Conservation (phyloP, 2,113 vertebrate genomes). For the Hippolais icterina region DNA sequence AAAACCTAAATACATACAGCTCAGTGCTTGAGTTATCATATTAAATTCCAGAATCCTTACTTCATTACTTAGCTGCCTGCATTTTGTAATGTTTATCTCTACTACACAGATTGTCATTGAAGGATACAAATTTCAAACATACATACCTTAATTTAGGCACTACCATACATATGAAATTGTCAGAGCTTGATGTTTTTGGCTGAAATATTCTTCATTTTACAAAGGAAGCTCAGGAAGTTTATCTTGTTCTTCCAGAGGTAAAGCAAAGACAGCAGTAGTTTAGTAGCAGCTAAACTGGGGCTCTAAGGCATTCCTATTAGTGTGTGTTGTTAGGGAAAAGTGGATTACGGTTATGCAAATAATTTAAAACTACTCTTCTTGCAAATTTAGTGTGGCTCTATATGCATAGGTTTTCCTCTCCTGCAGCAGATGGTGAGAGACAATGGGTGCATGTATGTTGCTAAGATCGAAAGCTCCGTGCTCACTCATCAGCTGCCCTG, state of each 20-base stretch:
- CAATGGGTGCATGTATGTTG: background rate
- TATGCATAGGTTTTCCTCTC: background rate
- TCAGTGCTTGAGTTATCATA: background rate
- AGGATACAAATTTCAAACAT: constrained; percentile 36
- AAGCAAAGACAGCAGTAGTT: background rate
- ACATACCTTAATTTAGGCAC: constrained; percentile 17
- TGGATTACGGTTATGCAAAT: constrained; percentile 13
- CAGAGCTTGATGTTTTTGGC: constrained; percentile 7
- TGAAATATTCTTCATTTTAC: constrained; percentile 21
- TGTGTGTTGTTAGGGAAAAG: background rate
- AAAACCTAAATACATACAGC: background rate
- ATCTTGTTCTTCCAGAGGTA: constrained; percentile 51
- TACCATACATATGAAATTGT: background rate
- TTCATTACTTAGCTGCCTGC: constrained; percentile 31
- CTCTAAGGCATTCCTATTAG: background rate
- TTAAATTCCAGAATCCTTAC: constrained; percentile 36
- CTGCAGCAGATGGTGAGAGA: background rate
- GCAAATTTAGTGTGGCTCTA: background rate
- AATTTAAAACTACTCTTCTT: background rate
- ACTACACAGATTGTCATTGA: constrained; percentile 34
- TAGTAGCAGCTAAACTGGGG: background rate
- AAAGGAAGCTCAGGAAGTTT: constrained; percentile 16
- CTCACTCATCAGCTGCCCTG: background rate
- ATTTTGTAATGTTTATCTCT: constrained; percentile 47
- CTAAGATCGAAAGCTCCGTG: background rate